Evolutionary conservation across 2,113 vertebrate genomes (phyloP).

Genomic region (Halichoeres trimaculatus): DNA sequence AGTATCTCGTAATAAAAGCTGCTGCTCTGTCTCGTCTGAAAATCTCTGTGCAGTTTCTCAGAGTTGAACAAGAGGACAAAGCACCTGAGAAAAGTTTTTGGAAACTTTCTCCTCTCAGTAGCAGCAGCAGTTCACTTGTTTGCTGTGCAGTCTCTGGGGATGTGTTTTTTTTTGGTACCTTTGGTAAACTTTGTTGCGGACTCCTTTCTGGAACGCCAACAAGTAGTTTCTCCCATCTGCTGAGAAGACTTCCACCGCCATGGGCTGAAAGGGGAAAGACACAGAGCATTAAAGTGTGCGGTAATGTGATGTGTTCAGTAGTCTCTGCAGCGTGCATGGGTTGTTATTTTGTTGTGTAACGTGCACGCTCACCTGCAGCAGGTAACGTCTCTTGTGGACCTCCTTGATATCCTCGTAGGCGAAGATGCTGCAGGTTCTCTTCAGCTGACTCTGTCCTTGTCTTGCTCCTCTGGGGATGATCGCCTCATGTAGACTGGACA

Average conservation of each 20-base stretch:
- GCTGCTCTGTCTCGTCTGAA: too few species aligned
- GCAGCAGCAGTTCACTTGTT: background rate
- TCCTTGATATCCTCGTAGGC: slow-evolving; percentile 99
- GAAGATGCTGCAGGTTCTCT: slow-evolving; percentile 97
- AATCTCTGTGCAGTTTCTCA: too few species aligned
- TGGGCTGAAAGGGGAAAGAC: slow-evolving; percentile 84
- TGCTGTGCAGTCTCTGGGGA: too few species aligned
- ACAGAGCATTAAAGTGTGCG: too few species aligned
- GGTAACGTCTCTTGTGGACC: slow-evolving; percentile 97
- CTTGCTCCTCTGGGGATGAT: slow-evolving; percentile 96
- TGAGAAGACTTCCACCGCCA: slow-evolving; percentile 98
- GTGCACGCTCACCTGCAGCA: slow-evolving; percentile 88
- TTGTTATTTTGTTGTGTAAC: too few species aligned
- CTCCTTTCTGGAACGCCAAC: slow-evolving; percentile 96
- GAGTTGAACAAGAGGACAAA: background rate
- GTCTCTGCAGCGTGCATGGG: too few species aligned
- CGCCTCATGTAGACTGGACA: slow-evolving; percentile 92
- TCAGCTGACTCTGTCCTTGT: slow-evolving; percentile 95
- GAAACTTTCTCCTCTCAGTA: too few species aligned
- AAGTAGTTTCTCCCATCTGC: slow-evolving; percentile 98
- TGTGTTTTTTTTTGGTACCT: slow-evolving; percentile 81
- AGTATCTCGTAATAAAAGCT: too few species aligned
- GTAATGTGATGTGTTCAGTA: too few species aligned
- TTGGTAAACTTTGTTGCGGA: slow-evolving; percentile 99
- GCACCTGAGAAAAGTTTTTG: too few species aligned